Conservation (phyloP, 2,888 invertebrate species). For the Agonopterix arenella region DNA sequence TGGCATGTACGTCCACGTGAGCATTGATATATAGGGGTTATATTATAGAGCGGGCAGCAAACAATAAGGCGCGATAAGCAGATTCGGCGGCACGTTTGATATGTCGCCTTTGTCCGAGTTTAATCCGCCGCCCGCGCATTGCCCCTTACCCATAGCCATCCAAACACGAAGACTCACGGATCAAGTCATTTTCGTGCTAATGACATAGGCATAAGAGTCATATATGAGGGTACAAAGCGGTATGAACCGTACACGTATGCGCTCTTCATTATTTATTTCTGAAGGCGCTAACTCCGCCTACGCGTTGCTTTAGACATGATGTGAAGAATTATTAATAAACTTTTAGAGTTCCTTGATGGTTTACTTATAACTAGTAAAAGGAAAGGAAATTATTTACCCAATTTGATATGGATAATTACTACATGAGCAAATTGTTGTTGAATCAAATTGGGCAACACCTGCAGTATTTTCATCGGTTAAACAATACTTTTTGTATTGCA, state of each 20-base stretch:
- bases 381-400: too few relatives aligned
- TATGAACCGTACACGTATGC: neutral
- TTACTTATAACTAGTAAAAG: too few relatives aligned
- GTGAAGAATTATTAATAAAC: neutral
- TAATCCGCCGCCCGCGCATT: conserved; percentile 50
- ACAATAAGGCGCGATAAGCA: conserved; percentile 69
- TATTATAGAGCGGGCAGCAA: conserved; percentile 54
- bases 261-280: neutral
- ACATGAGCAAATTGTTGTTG: too few relatives aligned
- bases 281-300: conserved; percentile 23
- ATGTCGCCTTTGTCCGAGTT: conserved; percentile 63
- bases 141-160: conserved; percentile 15
- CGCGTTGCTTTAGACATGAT: conserved; percentile 13
- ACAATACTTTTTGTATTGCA: too few relatives aligned
- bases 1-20: conserved; percentile 36
- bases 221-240: too few relatives aligned
- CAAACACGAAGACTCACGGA: neutral
- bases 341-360: too few relatives aligned
- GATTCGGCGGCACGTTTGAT: conserved; percentile 69
- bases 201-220: too few relatives aligned
- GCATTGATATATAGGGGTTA: conserved; percentile 57
- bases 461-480: too few relatives aligned
- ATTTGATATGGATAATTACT: too few relatives aligned
- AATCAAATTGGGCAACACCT: too few relatives aligned
- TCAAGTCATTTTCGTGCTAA: neutral